phyloP scores from a whole-genome alignment of 2,797 vertebrate species.

The Anas bahamensis region DNA sequence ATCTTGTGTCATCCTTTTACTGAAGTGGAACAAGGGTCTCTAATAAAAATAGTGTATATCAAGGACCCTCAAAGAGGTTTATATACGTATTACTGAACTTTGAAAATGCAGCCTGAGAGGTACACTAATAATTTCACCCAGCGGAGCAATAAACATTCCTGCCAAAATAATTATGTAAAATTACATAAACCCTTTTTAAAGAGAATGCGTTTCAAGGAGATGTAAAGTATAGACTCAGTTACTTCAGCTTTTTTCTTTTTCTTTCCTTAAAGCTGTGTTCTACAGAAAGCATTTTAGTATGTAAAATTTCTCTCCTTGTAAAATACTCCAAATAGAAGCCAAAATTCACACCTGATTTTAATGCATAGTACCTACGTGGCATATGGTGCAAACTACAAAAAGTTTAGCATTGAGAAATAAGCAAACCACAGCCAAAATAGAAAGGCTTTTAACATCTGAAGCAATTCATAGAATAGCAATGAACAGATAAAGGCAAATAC shows the following conservation, averaged over 20 bases:
- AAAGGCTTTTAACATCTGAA: conserved; percentile 18
- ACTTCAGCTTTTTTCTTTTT: neutral
- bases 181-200: conserved; percentile 65
- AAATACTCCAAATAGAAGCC: conserved; percentile 29
- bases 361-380: neutral
- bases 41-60: conserved; percentile 56
- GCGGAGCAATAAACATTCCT: conserved; percentile 85
- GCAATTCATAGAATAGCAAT: neutral
- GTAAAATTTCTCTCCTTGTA: conserved; percentile 43
- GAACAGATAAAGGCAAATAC: conserved; percentile 19
- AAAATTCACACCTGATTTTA: conserved; percentile 44
- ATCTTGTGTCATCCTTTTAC: conserved; percentile 69
- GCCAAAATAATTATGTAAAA: conserved; percentile 82
- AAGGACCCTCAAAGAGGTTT: conserved; percentile 46
- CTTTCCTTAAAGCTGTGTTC: conserved; percentile 10
- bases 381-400: neutral
- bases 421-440: neutral
- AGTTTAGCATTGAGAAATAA: conserved; percentile 1
- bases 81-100: conserved; percentile 60
- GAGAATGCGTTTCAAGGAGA: conserved; percentile 45
- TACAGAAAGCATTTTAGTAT: conserved; percentile 12
- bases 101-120: conserved; percentile 74
- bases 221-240: neutral
- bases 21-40: conserved; percentile 68
- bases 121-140: conserved; percentile 81